Evolutionary conservation across 2,888 invertebrate genomes (phyloP), one percentile per base, ranked within the genome.

Genomic region (Dicycla oo): DNA sequence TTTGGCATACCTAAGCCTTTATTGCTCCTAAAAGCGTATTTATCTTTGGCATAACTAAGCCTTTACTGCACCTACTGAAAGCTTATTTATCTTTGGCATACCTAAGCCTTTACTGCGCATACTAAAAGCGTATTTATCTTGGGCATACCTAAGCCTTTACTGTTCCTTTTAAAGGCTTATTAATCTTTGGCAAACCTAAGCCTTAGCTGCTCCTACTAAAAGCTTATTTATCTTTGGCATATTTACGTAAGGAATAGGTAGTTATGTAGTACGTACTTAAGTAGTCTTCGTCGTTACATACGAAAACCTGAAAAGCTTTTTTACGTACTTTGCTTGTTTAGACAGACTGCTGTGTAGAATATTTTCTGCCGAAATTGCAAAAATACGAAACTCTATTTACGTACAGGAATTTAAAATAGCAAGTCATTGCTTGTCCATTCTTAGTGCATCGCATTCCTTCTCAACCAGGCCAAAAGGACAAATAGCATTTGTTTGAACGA

Each of bases 401-500:
- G 23, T 26, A 4, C 1, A 40, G 18, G 15, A 47, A 53, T 47
- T 51, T 13, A 8, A 73, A 63, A 62, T 18, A 23, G 51, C 2
- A 62, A 15, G 4, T 51, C 23, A 40, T 40, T 38, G 34, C 30
- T 43, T 5, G 6, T 49, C 13, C 13, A 49, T n/a, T n/a, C n/a
- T n/a, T n/a, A 49, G 18, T 7, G n/a, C 38, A 56, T 8, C 26
- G n/a, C n/a, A 63, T 62, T 62, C n/a, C 30, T 45, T 49, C n/a
- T 20, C 15, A n/a, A 3, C 8, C 40, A 20, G 4, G 11, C 13
- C 15, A 47, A 57, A 57, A 62, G 34, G 3, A 18, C 23, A 38
- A 40, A 61, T 13, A 15, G 13, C 11, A 26, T 45, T 63, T 49
- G 20, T 63, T 70, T 20, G 13, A 57, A 68, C 26, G 13, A 49